Base-by-base conservation (phyloP, 1,140 invertebrate genomes). In the Drosophila tani region DNA sequence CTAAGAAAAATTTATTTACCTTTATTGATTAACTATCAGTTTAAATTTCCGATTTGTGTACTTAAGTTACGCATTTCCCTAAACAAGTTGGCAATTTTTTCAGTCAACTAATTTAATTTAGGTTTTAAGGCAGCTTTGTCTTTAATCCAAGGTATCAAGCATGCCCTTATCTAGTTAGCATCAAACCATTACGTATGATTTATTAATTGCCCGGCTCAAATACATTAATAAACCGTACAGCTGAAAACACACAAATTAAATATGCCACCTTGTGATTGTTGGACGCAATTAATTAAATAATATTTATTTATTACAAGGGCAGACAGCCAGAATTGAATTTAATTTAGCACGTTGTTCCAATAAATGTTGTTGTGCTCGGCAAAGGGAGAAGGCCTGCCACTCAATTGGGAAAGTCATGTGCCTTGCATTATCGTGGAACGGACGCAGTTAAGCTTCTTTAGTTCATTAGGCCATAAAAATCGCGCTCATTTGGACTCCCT, bases 391-490 rank as follows among this genome's bases (percentile, higher is more conserved):
- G 58, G 19, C 32, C 41, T n/a, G 74, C 55, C 71, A 46, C 73
- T 76, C 71, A 76, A 76, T 76, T 76, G 75, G 71, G 46, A 29
- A 17, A 46, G 71, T 65, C 74, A 58, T 75, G 73, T 75, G 60
- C 60, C 71, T 29, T 64, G 60, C 71, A 76, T 56, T 65, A 38
- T 57, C 35, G 51, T 74, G 41, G 17, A 21, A 32, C 29, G 27
- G 41, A 29, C 38, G 19, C 32, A 24, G 62, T 46, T 77, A 76
- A 71, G 57, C 79, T 47, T 60, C 56, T 62, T 43, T 50, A 77
- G 50, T 81, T 81, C 73, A 81, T 81, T 76, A 76, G 74, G 74
- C 59, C 53, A 76, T 66, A 76, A 66, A 80, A 76, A 71, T 81
- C 41, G 53, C 73, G 29, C 66, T 81, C 60, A 76, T 76, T 75